Percentiles rank a stretch among this genome's conserved stretches.
Conservation (phyloP, 2,888 invertebrate species). For the Quadroppia sp. region DNA sequence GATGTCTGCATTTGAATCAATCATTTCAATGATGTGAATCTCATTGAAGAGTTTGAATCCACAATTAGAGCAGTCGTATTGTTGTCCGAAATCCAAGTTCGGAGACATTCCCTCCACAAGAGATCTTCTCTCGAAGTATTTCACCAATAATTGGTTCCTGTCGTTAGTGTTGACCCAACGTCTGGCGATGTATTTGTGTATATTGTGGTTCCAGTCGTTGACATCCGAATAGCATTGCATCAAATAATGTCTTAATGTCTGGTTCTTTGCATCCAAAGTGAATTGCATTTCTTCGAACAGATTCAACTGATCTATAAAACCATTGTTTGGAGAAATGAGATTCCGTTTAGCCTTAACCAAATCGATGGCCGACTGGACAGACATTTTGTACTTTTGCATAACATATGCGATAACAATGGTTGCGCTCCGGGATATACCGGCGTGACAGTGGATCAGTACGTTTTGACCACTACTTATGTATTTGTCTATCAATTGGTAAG, state of each 20-base stretch:
- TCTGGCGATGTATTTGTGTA: too few relatives aligned
- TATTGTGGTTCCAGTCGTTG: not conserved
- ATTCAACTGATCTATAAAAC: slow-evolving; percentile 69
- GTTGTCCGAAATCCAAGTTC: not conserved
- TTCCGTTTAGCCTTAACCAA: slow-evolving; percentile 64
- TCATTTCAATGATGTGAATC: not conserved
- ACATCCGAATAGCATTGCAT: not conserved
- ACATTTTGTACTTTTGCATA: slow-evolving; percentile 59
- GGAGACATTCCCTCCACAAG: not conserved
- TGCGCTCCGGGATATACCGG: slow-evolving; percentile 80
- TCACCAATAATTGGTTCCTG: not conserved
- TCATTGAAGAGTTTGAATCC: slow-evolving; percentile 9
- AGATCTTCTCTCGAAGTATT: too few relatives aligned
- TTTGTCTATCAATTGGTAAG: not conserved
- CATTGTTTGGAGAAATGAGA: slow-evolving; percentile 61
- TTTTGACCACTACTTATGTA: not conserved
- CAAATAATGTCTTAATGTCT: slow-evolving; percentile 4
- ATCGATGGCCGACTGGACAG: slow-evolving; percentile 63
- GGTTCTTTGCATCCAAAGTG: slow-evolving; percentile 24
- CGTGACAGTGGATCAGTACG: slow-evolving; percentile 83
- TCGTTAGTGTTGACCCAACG: too few relatives aligned
- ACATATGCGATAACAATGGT: slow-evolving; percentile 74
- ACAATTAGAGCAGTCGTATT: slow-evolving; percentile 36
- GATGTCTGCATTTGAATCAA: not conserved
- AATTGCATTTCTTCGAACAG: slow-evolving; percentile 49